phyloP scores from a whole-genome alignment of 2,797 vertebrate species.

The Australoheros facetus region DNA sequence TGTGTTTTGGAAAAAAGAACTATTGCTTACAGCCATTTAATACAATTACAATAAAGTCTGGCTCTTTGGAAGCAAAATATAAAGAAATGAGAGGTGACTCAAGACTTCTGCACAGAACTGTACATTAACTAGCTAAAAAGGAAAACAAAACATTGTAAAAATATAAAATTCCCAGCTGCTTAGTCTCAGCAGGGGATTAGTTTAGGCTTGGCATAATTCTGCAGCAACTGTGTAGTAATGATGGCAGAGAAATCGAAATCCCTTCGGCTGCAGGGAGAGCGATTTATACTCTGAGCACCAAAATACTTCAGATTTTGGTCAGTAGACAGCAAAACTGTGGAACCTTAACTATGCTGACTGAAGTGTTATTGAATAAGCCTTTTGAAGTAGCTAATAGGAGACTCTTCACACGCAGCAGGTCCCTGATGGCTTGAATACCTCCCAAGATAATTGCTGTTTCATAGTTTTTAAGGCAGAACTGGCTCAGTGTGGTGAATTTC shows the following conservation, averaged over 20 bases:
- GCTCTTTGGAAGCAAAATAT: rapidly evolving
- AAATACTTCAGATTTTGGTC: neutral
- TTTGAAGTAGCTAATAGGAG: neutral
- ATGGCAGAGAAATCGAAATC: neutral
- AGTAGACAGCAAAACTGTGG: neutral
- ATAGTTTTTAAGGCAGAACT: neutral
- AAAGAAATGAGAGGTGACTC: neutral
- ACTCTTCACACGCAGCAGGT: neutral
- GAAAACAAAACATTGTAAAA: neutral
- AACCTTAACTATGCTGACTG: neutral
- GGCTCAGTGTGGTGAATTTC: neutral
- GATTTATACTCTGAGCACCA: neutral
- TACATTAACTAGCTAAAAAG: neutral
- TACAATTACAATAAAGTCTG: too few relatives aligned
- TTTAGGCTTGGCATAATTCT: neutral
- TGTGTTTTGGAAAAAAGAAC: rapidly evolving
- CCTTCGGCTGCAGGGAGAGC: neutral
- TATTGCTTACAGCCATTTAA: too few relatives aligned
- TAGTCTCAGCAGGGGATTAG: neutral
- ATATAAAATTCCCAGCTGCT: neutral
- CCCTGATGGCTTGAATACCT: rapidly evolving
- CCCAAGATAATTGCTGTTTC: neutral
- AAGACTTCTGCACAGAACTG: neutral
- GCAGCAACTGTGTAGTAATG: neutral
- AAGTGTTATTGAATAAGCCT: neutral